Evolutionary conservation across 2,113 vertebrate genomes (phyloP), one percentile per base, ranked within the genome.

Genomic region (Alligator sinensis): DNA sequence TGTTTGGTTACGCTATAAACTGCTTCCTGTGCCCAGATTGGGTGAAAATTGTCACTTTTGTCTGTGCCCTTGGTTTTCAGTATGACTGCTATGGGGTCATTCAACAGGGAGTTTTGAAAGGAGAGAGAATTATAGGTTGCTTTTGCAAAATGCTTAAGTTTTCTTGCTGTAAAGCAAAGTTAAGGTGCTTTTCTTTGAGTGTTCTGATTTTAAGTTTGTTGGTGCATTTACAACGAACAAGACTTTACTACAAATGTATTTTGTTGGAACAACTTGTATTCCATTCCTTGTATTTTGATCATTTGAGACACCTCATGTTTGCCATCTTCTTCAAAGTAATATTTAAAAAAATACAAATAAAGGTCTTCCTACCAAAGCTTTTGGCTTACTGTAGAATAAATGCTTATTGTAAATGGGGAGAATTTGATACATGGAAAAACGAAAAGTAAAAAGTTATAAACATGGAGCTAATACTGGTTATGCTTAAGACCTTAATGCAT

Each of bases 151-250:
- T 79, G 88, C 84, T 84, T 92, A 93, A 91, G 90, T 90, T 85
- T 93, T 91, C 82, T 86, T 85, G 70, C 66, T 76, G 86, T 90
- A 90, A 95, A 76, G 75, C 80, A 27, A 75, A 95, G 77, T 82
- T 76, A 93, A 93, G 81, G 86, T 93, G 34, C 84, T 92, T 96
- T 96, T 80, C 80, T 91, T 91, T 88, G 94, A 93, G 91, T 92
- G 82, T 87, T 86, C 78, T 87, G 87, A 90, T 94, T 86, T 86
- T 86, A 86, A 95, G 15, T 27, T 70, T 59, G 70, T 62, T 54
- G 92, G 66, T 28, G 1, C 82, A 88, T 89, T 89, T 89, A 27
- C 80, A 94, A 93, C 60, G 75, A 47, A 79, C 0, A 1, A 62
- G 88, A 92, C 58, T 93, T 82, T 62, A 89, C 62, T 86, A 72